A percentile compares a stretch with the other conserved stretches of the same genome.
Evolutionary conservation across 2,888 invertebrate genomes (phyloP).

Genomic region (Candidula unifasciata): DNA sequence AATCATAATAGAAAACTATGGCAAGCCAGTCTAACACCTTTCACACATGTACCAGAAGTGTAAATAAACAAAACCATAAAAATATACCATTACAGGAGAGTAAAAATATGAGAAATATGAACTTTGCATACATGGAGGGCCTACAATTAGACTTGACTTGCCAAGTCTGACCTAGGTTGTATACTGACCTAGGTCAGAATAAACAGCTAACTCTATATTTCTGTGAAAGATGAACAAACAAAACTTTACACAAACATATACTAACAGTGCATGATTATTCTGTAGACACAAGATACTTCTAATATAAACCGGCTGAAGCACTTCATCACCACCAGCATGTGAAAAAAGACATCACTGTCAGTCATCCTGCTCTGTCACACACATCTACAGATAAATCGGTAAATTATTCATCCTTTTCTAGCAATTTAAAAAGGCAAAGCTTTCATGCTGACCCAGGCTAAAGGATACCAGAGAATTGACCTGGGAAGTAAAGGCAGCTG

Average conservation of each 20-base stretch:
- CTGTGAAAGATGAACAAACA: slow-evolving; percentile 9
- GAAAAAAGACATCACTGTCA: too few species aligned
- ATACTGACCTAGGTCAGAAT: slow-evolving; percentile 43
- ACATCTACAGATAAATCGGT: too few species aligned
- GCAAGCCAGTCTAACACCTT: slow-evolving; percentile 51
- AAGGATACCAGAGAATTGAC: too few species aligned
- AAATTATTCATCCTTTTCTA: too few species aligned
- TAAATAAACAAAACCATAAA: slow-evolving; percentile 37
- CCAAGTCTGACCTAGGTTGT: slow-evolving; percentile 44
- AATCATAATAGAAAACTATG: slow-evolving; percentile 18
- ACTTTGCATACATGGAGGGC: slow-evolving; percentile 52
- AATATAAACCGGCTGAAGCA: too few species aligned
- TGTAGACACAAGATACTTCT: not conserved
- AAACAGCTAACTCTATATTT: slow-evolving; percentile 24
- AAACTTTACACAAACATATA: not conserved
- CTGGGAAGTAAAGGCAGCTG: too few species aligned
- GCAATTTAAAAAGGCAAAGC: too few species aligned
- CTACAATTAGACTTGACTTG: slow-evolving; percentile 53
- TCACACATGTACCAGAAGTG: slow-evolving; percentile 48
- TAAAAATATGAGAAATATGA: not conserved
- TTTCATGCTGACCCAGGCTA: too few species aligned
- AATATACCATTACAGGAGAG: not conserved
- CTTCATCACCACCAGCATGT: too few species aligned
- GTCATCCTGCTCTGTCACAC: too few species aligned
- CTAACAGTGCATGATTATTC: not conserved